Conservation (phyloP, 53 echinoderm and acorn worm species). For the Pentamera pediparva region DNA sequence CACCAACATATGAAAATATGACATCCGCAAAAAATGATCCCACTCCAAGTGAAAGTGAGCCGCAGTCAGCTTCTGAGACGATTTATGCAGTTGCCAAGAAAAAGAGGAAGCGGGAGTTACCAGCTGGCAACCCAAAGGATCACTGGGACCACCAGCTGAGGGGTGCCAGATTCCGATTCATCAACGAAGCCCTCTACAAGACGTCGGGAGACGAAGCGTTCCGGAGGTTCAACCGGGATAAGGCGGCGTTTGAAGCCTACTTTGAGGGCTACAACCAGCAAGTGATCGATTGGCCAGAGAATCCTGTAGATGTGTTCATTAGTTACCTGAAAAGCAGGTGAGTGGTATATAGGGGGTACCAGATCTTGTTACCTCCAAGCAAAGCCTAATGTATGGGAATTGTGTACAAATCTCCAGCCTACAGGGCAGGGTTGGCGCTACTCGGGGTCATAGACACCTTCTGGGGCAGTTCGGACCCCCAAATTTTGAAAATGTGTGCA, state of each 20-base stretch:
- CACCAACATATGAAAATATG: neutral
- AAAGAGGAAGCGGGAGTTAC: neutral
- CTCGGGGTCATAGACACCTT: too few relatives aligned
- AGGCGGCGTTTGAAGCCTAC: constrained; percentile 65
- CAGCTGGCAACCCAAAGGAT: constrained; percentile 23
- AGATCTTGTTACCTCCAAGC: too few relatives aligned
- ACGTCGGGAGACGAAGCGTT: constrained; percentile 60
- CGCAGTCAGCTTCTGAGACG: neutral
- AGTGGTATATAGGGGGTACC: too few relatives aligned
- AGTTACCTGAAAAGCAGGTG: constrained; percentile 63
- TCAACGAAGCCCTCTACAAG: constrained; percentile 84
- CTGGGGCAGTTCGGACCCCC: too few relatives aligned
- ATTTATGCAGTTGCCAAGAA: neutral
- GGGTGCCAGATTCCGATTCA: constrained; percentile 71
- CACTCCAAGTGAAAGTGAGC: neutral
- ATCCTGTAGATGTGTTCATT: constrained; percentile 80
- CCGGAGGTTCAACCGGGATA: constrained; percentile 48
- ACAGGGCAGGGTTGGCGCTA: too few relatives aligned
- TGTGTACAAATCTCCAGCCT: too few relatives aligned
- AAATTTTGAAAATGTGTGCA: too few relatives aligned
- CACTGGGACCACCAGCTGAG: constrained; percentile 64
- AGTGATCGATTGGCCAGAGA: constrained; percentile 77
- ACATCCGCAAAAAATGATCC: neutral
- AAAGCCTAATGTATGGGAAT: too few relatives aligned
- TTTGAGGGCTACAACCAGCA: constrained; percentile 78